A percentile compares a stretch with the other conserved stretches of the same genome.
These are phyloP conservation scores for Mastacembelus armatus DNA, from an alignment of 2,797 vertebrate species.

Conservation along the genomic window DNA sequence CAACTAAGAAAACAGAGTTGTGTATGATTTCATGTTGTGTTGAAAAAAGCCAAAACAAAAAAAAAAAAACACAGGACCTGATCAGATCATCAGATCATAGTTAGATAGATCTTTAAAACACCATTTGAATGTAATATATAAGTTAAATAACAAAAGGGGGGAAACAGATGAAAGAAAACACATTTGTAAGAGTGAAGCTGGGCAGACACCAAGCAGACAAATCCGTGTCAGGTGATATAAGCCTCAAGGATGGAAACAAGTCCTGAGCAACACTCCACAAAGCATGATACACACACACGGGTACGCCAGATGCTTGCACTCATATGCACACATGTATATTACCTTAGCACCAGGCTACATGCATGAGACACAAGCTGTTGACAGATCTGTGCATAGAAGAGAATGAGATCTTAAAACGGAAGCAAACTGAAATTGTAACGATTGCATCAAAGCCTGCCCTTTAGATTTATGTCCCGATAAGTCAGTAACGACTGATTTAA, in stretches of 20 bases:
- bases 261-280: constrained; percentile 60
- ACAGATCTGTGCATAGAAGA: neutral
- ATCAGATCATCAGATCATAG: neutral
- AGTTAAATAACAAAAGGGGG: constrained; percentile 25
- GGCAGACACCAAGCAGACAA: constrained; percentile 58
- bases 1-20: neutral
- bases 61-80: neutral
- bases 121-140: constrained; percentile 20
- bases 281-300: constrained; percentile 12
- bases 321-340: neutral
- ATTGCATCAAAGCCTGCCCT: constrained; percentile 12
- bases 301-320: constrained; percentile 4
- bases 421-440: constrained; percentile 4
- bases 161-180: constrained; percentile 48
- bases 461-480: constrained; percentile 46
- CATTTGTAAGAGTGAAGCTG: constrained; percentile 42
- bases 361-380: neutral
- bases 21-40: neutral
- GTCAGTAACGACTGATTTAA: constrained; percentile 38
- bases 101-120: constrained; percentile 15
- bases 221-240: constrained; percentile 77
- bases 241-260: constrained; percentile 56
- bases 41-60: too few species aligned
- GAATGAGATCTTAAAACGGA: neutral
- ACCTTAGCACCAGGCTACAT: neutral